Evolutionary conservation across 2,113 vertebrate genomes (phyloP), one percentile per base, ranked within the genome.

Genomic region (Pangasianodon gigas): DNA sequence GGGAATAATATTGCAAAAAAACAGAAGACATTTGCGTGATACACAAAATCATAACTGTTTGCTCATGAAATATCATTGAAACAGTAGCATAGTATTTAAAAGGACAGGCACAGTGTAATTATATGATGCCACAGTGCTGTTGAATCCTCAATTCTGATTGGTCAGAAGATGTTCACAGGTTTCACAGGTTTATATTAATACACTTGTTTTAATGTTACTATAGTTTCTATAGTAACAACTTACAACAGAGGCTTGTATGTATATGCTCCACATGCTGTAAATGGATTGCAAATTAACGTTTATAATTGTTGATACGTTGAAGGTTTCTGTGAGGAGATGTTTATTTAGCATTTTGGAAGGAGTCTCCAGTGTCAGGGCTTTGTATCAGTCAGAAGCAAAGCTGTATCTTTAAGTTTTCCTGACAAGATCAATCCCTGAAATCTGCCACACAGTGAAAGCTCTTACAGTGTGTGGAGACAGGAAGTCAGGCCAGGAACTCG

Each of bases 1-100:
- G 32, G 54, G 48, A 71, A 85, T 92, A 44, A 84, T 56, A 32
- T 54, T 19, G n/a, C 18, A 81, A 8, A 52, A 8, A 32, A 81
- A 54, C 2, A 44, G 19, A 14, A 48, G 24, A 24, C 19, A 52
- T 46, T 46, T 75, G 32, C 32, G 32, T 74, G 18, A 37, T 5
- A 41, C n/a, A 32, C 21, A 77, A 77, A 44, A 24, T 44, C 9
- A 14, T 65, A 65, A 7, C 32, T 6, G 32, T 26, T 24, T 60
- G 19, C 37, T 75, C 9, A 75, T 8, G 24, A 80, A 29, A 26
- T 51, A n/a, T 11, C 46, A 51, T 46, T 14, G 18, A 44, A 71
- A 71, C 69, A 41, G 69, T 18, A 41, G 16, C 6, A 32, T 74
- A 71, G 16, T 2, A 41, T 21, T 74, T 19, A 71, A 71, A 32